Evolutionary conservation across 2,888 invertebrate genomes (phyloP).

Genomic region (Nomada ruficornis): DNA sequence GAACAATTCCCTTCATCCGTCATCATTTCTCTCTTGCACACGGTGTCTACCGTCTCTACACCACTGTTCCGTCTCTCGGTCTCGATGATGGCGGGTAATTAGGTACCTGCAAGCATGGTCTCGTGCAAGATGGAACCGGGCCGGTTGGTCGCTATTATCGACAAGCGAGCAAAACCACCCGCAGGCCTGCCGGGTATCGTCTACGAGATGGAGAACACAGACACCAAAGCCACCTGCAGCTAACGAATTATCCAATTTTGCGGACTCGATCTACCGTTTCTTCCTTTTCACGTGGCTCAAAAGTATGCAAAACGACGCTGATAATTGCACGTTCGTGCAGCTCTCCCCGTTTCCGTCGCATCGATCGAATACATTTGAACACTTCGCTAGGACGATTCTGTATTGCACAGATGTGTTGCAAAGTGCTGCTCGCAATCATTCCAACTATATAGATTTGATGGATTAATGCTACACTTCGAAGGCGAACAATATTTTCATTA

Average conservation of each 20-base stretch:
- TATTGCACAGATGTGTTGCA: too few relatives aligned
- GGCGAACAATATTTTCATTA: too few relatives aligned
- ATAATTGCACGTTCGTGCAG: constrained; percentile 16
- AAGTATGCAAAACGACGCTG: constrained; percentile 12
- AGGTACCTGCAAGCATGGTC: constrained; percentile 40
- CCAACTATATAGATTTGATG: too few relatives aligned
- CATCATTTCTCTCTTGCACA: constrained; percentile 7
- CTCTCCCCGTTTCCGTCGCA: neutral
- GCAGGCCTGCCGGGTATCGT: constrained; percentile 51
- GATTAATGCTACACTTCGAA: too few relatives aligned
- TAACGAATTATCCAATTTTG: constrained; percentile 73
- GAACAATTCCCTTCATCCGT: constrained; percentile 18
- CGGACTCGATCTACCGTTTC: constrained; percentile 17
- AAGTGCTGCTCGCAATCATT: too few relatives aligned
- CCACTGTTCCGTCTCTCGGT: constrained; percentile 1
- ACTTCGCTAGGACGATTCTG: neutral
- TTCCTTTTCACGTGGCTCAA: constrained; percentile 18
- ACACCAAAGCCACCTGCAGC: constrained; percentile 59
- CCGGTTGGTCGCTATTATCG: constrained; percentile 68
- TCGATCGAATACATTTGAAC: neutral
- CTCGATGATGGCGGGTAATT: constrained; percentile 54
- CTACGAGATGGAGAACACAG: constrained; percentile 43
- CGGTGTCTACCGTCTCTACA: constrained; percentile 4
- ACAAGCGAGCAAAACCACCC: constrained; percentile 60
- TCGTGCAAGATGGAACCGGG: constrained; percentile 52